Evolutionary conservation across 2,888 invertebrate species (phyloP), one percentile per base, ranked within the genome.

Genomic region (Amphipyra berbera): DNA sequence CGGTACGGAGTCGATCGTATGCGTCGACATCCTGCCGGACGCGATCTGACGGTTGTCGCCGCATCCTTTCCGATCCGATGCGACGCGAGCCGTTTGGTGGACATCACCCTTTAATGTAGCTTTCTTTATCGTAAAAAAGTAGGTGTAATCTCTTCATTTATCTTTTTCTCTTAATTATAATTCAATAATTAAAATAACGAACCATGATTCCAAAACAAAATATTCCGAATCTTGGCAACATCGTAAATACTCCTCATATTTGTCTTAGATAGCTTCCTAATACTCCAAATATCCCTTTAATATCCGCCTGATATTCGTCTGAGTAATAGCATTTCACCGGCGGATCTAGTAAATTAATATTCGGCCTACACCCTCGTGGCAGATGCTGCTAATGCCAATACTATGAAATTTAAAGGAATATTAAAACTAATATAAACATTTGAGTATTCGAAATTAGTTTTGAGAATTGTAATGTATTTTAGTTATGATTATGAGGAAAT

Each of bases 261-360:
- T 45, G 48, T 46, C 27, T 54, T 14, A 14, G n/a, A 30, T 7
- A 55, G 37, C 33, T 53, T 45, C 52, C 21, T 48, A 52, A 47
- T 61, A 59, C 40, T 68, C 27, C 21, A n/a, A 72, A 68, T 68
- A 64, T 67, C 70, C 58, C 61, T 70, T 56, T 73, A 74, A 73
- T 74, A 64, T 75, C 60, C 53, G 61, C 12, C 13, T 49, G 15
- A 65, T 56, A 73, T 60, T 52, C 21, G 60, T 60, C 52, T 68
- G 30, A 56, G 56, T 49, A 21, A 30, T 53, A 47, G 45, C 66
- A 66, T 44, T 52, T 7, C 14, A 42, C n/a, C 52, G 15, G 50
- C 37, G 46, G 53, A 54, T 45, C 38, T 42, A 54, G 62, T 53
- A 33, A 71, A 76, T 80, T 80, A 80, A 76, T 70, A 76, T 80